Evolutionary conservation across 2,888 invertebrate species (phyloP), one percentile per base, ranked within the genome.

Genomic region (Parascotia fuliginaria): DNA sequence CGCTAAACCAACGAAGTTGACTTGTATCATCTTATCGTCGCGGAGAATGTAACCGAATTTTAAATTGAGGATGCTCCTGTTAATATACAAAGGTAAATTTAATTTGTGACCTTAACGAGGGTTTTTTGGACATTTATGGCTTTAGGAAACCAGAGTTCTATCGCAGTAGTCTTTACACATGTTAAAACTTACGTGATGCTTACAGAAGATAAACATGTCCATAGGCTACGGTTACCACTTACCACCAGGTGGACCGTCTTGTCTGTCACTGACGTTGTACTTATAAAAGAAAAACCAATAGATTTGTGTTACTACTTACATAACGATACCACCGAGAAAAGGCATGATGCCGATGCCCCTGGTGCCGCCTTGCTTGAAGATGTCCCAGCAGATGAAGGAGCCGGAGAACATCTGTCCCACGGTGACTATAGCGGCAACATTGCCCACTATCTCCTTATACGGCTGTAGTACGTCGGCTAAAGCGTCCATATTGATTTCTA

Each of bases 321-420:
- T 94, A 54, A 95, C 93, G 62, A 95, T 79, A 85, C 96, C 97
- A 29, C 96, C 96, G 32, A 96, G 77, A 81, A 97, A 97, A 0
- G 96, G 96, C 79, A 94, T 93, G 15, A 95, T 89, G 36, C 95
- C 93, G 58, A 95, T 92, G 45, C 94, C 94, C 68, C 93, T 92
- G 0, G 96, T 95, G 65, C 89, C 93, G 12, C 94, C 94, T 73
- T 94, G 95, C 70, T 94, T 94, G 55, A 95, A 93, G 57, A 97
- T 95, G 74, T 96, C 95, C 78, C 93, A 94, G 77, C 96, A 94
- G 54, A 97, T 93, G 75, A 96, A 93, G 76, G 93, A 92, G 72
- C 97, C 97, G 22, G 97, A 94, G 75, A 97, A 94, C 92, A 97
- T 97, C 81, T 97, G 97, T 0, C 93, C 94, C 65, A 96, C 95